Evolutionary conservation across 2,888 invertebrate species (phyloP).

Genomic region (Charanyca ferruginea): DNA sequence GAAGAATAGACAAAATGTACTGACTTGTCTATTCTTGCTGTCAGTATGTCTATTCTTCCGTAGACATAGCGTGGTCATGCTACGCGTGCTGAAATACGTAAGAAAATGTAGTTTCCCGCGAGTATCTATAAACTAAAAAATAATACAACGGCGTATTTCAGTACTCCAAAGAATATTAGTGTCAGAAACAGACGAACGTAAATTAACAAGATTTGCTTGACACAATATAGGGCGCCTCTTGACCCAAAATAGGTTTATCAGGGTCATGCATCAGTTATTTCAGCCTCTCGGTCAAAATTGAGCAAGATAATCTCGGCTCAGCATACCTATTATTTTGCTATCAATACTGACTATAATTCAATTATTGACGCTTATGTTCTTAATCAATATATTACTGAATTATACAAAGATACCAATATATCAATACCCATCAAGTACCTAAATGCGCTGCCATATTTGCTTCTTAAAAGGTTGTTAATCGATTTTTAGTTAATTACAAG

Average conservation of each 20-base stretch:
- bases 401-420: too few species aligned
- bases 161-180: not conserved
- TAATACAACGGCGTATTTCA: not conserved
- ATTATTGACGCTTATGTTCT: too few species aligned
- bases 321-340: constrained; percentile 1
- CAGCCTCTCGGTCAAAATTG: constrained; percentile 10
- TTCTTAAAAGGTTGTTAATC: too few species aligned
- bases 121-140: not conserved
- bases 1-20: too few species aligned
- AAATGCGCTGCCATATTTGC: too few species aligned
- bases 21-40: too few species aligned
- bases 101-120: not conserved
- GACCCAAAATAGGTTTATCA: constrained; percentile 2
- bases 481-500: too few species aligned
- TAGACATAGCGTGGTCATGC: too few species aligned
- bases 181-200: not conserved
- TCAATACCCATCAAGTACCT: too few species aligned
- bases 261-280: constrained; percentile 1
- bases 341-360: too few species aligned
- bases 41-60: too few species aligned
- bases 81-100: not conserved
- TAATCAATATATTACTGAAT: too few species aligned
- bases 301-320: not conserved
- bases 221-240: not conserved
- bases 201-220: not conserved